Conservation (phyloP, 2,888 invertebrate species). For the Cosmorhoe ocellata region DNA sequence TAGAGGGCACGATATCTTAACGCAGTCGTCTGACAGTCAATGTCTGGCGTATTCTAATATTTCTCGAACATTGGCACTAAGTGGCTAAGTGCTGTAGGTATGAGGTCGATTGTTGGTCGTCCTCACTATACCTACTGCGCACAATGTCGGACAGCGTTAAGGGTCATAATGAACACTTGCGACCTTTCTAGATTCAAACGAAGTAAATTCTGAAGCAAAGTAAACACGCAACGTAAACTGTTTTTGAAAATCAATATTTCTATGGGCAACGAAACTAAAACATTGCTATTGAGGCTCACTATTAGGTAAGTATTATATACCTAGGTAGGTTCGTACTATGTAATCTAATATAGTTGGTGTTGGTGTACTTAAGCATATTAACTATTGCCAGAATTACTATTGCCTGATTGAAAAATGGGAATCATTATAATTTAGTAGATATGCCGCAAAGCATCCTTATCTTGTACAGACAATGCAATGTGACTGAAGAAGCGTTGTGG, state of each 20-base stretch:
- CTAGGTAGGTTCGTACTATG: neutral
- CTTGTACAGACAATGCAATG: no score
- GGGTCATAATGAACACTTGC: conserved; percentile 34
- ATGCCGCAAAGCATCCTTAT: no score
- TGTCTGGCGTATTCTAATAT: conserved; percentile 51
- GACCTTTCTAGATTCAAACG: conserved; percentile 36
- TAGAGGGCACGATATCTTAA: conserved; percentile 34
- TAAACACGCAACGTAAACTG: conserved; percentile 41
- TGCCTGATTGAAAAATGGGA: no score
- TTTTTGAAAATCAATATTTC: conserved; percentile 34
- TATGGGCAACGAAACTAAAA: conserved; percentile 27
- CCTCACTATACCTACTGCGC: conserved; percentile 52
- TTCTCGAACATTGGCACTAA: conserved; percentile 56
- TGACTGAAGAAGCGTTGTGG: no score
- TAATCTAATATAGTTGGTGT: no score
- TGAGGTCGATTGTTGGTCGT: conserved; percentile 56
- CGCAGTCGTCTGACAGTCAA: conserved; percentile 42
- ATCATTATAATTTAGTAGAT: no score
- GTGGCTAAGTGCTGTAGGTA: conserved; percentile 39
- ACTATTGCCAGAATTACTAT: no score
- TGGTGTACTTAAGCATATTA: no score
- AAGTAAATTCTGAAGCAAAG: conserved; percentile 38
- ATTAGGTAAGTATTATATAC: neutral
- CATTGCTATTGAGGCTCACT: neutral
- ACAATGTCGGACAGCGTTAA: conserved; percentile 30